phyloP scores from a whole-genome alignment of 23 tunicate species.

The Diplosoma virens region DNA sequence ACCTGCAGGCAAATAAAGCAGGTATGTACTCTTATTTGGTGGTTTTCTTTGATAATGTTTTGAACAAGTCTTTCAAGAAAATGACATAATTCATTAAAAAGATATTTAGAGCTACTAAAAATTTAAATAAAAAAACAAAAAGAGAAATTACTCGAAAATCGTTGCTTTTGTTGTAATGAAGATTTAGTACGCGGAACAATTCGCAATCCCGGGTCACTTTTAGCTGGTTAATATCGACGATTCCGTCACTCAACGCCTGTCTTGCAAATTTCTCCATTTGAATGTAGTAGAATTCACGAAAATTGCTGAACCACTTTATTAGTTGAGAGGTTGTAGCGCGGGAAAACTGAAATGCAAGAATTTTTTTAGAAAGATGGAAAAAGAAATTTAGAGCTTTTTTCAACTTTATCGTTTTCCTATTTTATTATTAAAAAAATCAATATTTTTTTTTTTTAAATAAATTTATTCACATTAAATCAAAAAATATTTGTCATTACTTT shows the following conservation, averaged over 20 bases:
- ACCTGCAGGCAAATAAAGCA: no score
- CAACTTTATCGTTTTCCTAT: neutral
- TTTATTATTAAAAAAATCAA: neutral
- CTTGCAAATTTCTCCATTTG: constrained; percentile 95
- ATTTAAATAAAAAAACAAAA: no score
- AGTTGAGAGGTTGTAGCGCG: constrained; percentile 97
- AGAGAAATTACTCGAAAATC: constrained; percentile 85
- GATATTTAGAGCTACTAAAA: no score
- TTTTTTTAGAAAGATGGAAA: neutral
- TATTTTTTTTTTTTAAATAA: no score
- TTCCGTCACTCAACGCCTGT: constrained; percentile 81
- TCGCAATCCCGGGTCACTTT: constrained; percentile 80
- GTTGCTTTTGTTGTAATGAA: constrained; percentile 97
- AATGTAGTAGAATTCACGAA: constrained; percentile 97
- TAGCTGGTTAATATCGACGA: constrained; percentile 34
- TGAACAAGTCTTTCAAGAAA: no score
- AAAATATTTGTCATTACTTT: constrained; percentile 47
- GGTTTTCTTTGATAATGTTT: no score
- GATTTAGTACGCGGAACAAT: constrained; percentile 77
- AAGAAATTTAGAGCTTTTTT: neutral
- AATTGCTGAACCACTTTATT: constrained; percentile 99
- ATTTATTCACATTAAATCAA: neutral
- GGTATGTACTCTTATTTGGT: no score
- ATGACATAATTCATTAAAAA: no score
- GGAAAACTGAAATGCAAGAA: constrained; percentile 51